Evolutionary conservation across 2,797 vertebrate genomes (phyloP), one percentile per base, ranked within the genome.

Genomic region (Hirundo rustica): DNA sequence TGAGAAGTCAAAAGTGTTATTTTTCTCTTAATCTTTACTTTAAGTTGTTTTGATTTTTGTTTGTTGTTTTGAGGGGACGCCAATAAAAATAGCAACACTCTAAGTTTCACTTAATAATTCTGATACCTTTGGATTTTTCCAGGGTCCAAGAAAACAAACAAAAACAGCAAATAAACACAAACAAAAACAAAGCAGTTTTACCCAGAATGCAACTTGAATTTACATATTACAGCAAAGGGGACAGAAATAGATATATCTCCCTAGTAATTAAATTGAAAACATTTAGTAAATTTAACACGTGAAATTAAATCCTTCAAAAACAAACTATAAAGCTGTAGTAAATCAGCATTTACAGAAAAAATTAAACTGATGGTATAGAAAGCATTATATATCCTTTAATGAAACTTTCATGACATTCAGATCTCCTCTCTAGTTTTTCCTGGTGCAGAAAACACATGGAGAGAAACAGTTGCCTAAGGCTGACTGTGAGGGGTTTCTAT

Each of bases 261-360:
- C 47, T 79, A 29, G 42, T 85, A 93, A 58, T 68, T 57, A 90
- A 81, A 72, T 67, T 71, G 55, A 89, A 93, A 95, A 36, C 4
- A 5, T 82, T 16, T 17, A 80, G 25, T 32, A 87, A 88, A 80
- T 86, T 62, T 65, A 79, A 93, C 93, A 30, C 0, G 0, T 75
- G 7, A 29, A 76, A 38, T 85, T 91, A 71, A 79, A 40, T 75
- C 21, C 32, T 85, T 88, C n/a, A 34, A 83, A 92, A 16, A 48
- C 42, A 80, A 48, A 61, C 53, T 62, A 7, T 32, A 78, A 75
- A 95, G 83, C 29, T 78, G 32, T 53, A 89, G 58, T 75, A 66
- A 66, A 81, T 61, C 4, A 94, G 32, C 19, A 86, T 82, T 70
- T 55, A 83, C 62, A 93, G 47, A 50, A 67, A 94, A 91, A 68